Conservation (phyloP, 2,113 vertebrate genomes). For the Tichodroma muraria region DNA sequence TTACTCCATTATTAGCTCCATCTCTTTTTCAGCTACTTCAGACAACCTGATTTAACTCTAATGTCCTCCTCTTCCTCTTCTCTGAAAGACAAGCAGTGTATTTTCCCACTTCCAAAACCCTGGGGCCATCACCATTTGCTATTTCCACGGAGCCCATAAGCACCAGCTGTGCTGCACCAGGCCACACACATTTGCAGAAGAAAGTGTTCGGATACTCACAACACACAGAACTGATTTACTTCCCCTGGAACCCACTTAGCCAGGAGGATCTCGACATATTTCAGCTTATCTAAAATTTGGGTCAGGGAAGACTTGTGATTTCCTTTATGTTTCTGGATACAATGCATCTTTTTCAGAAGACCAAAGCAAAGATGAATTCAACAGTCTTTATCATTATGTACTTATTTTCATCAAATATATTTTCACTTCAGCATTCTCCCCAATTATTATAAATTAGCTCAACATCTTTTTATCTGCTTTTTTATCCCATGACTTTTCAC, state of each 20-base stretch:
- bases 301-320: neutral
- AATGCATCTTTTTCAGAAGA: neutral
- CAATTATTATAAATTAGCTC: neutral
- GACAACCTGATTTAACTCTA: neutral
- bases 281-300: neutral
- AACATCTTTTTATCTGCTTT: neutral
- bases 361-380: neutral
- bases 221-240: neutral
- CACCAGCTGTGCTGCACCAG: neutral
- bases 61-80: neutral
- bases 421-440: neutral
- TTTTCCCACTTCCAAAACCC: neutral
- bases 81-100: neutral
- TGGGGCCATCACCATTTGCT: fast-evolving
- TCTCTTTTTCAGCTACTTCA: neutral
- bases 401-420: neutral
- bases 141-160: neutral
- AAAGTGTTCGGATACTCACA: neutral
- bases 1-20: neutral
- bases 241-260: neutral
- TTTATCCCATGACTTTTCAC: neutral
- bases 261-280: neutral
- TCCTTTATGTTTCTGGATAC: neutral
- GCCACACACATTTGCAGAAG: neutral
- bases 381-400: neutral